Percentiles rank a stretch among this genome's conserved stretches.
Conservation (phyloP, 2,113 vertebrate species). For the Psittacus erithacus region DNA sequence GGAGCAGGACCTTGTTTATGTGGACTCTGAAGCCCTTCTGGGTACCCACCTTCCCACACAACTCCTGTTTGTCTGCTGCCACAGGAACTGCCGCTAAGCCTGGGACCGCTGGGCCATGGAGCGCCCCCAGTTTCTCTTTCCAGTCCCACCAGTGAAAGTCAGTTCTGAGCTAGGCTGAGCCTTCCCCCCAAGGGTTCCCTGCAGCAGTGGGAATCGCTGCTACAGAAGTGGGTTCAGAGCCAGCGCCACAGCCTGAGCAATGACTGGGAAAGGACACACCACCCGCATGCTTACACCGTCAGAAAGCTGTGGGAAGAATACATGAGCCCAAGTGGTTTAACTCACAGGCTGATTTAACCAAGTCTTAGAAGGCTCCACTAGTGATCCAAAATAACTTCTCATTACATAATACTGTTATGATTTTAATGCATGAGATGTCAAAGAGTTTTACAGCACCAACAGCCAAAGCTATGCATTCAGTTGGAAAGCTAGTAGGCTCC, state of each 20-base stretch:
- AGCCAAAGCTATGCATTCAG: conserved; percentile 37
- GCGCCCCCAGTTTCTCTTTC: neutral
- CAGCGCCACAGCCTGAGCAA: accelerated
- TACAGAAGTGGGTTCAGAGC: neutral
- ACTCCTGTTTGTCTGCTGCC: neutral
- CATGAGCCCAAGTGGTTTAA: neutral
- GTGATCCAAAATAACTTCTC: conserved; percentile 55
- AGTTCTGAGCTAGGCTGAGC: neutral
- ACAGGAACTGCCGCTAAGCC: accelerated
- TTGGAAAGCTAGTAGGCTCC: conserved; percentile 20
- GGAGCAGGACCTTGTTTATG: neutral
- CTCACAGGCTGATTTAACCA: neutral
- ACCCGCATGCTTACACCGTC: accelerated
- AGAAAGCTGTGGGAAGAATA: neutral
- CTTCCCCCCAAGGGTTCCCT: accelerated
- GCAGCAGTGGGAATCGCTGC: accelerated
- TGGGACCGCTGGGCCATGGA: neutral
- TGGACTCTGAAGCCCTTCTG: neutral
- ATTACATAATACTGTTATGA: conserved; percentile 57
- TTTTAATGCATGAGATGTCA: conserved; percentile 36
- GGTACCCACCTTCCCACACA: neutral
- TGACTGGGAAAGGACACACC: neutral
- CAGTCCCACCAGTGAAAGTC: neutral
- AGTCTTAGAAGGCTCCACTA: neutral
- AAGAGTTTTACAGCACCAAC: conserved; percentile 39